Base-by-base conservation (phyloP, 1,140 invertebrate genomes). In the Zaprionus davidi region DNA sequence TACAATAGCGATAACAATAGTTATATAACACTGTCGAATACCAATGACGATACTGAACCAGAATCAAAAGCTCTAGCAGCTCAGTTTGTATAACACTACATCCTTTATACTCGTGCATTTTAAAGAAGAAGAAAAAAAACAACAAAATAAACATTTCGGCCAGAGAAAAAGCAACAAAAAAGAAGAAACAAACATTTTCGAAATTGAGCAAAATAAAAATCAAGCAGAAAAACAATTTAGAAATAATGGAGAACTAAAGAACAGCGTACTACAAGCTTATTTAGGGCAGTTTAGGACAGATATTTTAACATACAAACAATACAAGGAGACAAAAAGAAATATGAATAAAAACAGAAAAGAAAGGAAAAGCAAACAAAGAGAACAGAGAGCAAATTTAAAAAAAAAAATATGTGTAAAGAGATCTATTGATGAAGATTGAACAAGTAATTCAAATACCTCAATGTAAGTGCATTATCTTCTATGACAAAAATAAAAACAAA, bases 361-460 rank as follows among this genome's bases (percentile, higher is more conserved):
- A 49, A 34, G 2, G 20, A 55, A 70, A 73, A 17, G n/a, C 41
- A 17, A 60, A 51, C 78, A 53, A 76, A 85, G 68, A 76, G 70
- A 63, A 66, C 68, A 81, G 46, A 69, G 90, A 69, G 63, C 78
- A 80, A 67, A 69, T 44, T 60, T 55, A 46, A 64, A 31, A 77
- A 64, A 31, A 77, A 75, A 77, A 75, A 57, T 26, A 72, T 46
- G 51, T 55, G 55, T 51, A 74, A 66, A 58, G 53, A 72, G 51
- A 72, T 72, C 58, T 79, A 64, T 64, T 74, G 70, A 86, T 78
- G 86, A 90, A 90, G 80, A 90, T 86, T 91, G 82, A 91, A 91
- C 79, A 90, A 91, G 82, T 79, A 91, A 91, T 91, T 88, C 75
- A 88, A 86, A 91, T 83, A 83, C 90, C 84, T 91, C 80, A 91